Conservation (phyloP, 2,113 vertebrate species). For the Misgurnus mizolepis region DNA sequence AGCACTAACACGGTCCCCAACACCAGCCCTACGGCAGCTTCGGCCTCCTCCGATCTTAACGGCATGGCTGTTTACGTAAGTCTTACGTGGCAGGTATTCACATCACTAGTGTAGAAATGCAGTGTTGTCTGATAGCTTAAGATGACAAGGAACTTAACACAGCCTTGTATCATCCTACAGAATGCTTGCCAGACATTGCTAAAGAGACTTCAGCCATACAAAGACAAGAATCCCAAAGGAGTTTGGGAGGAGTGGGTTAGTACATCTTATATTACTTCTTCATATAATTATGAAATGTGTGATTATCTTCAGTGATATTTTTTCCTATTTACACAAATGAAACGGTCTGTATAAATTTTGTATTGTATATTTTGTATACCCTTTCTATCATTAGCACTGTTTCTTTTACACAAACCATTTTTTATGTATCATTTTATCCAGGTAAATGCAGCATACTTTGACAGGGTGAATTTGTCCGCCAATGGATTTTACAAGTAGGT, state of each 20-base stretch:
- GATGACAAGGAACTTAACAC: background rate
- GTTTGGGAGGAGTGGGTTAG: conserved; percentile 93
- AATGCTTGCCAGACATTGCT: conserved; percentile 83
- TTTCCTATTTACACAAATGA: background rate
- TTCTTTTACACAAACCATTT: background rate
- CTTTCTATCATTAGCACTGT: background rate
- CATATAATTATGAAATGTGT: background rate
- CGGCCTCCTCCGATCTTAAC: conserved; percentile 87
- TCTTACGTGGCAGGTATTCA: background rate
- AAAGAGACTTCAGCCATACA: conserved; percentile 84
- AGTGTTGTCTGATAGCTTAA: background rate
- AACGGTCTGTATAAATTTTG: background rate
- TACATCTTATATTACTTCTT: background rate
- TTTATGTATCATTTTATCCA: conserved; percentile 58
- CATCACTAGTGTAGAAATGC: no score
- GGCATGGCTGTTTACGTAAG: conserved; percentile 86
- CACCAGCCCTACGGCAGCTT: conserved; percentile 89
- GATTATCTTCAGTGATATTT: background rate
- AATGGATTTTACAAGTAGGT: conserved; percentile 94
- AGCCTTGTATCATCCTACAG: conserved; percentile 58
- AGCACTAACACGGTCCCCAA: conserved; percentile 96
- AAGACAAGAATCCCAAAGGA: conserved; percentile 78
- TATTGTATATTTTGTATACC: background rate
- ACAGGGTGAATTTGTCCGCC: conserved; percentile 85
- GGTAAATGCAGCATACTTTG: conserved; percentile 84